Evolutionary conservation across 1,140 invertebrate genomes (phyloP).

Genomic region (Tribolium castaneum): DNA sequence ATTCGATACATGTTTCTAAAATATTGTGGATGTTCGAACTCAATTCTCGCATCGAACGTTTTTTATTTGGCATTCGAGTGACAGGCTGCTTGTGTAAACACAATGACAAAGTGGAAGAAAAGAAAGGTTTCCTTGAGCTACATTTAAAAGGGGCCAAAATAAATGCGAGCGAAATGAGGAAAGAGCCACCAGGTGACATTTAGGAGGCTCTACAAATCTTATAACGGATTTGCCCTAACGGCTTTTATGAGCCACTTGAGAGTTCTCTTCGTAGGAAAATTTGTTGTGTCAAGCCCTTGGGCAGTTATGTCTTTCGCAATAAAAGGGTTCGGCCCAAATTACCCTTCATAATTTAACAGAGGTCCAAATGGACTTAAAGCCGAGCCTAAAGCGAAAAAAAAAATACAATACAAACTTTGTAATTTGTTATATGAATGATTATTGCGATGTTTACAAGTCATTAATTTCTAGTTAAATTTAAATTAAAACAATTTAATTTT

Average conservation of each 20-base stretch:
- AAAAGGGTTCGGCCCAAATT: neutral
- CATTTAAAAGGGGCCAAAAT: neutral
- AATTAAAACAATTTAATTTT: too few species aligned
- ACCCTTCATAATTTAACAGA: neutral
- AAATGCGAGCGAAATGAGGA: neutral
- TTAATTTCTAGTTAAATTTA: too few species aligned
- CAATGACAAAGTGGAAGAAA: neutral
- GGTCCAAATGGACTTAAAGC: neutral
- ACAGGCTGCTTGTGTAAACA: neutral
- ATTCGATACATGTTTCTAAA: slow-evolving; percentile 13
- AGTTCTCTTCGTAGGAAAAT: neutral
- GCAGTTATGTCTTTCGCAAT: neutral
- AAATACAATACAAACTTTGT: too few species aligned
- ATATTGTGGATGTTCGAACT: slow-evolving; percentile 13
- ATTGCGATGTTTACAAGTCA: too few species aligned
- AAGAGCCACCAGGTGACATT: neutral
- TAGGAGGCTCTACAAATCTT: neutral
- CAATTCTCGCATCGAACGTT: slow-evolving; percentile 2
- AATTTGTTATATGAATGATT: too few species aligned
- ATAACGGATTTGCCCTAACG: neutral
- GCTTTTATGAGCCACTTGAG: neutral
- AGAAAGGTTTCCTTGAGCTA: neutral
- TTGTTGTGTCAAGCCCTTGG: neutral
- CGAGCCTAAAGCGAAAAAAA: neutral
- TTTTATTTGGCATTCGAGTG: neutral